Evolutionary conservation across 2,797 vertebrate genomes (phyloP).

Genomic region (Threskiornis aethiopicus): DNA sequence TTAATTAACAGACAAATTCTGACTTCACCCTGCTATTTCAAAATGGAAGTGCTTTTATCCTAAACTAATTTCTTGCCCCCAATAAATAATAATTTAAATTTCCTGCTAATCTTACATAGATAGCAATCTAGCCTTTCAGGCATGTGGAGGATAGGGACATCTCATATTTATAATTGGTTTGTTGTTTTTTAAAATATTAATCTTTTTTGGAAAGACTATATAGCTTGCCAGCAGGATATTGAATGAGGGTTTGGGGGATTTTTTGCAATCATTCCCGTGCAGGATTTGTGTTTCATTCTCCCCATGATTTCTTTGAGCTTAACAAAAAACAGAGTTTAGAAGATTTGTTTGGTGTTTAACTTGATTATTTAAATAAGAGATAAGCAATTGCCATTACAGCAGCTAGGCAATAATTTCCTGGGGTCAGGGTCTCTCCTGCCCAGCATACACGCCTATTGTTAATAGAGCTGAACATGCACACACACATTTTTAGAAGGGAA

Average conservation of each 20-base stretch:
- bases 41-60: constrained; percentile 41
- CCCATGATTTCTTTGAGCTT: background rate
- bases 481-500: constrained; percentile 47
- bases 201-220: background rate
- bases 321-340: constrained; percentile 27
- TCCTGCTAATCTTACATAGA: constrained; percentile 8
- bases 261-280: background rate
- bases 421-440: constrained; percentile 38
- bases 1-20: constrained; percentile 42
- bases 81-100: constrained; percentile 56
- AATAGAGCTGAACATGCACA: constrained; percentile 37
- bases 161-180: constrained; percentile 29
- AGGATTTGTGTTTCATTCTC: constrained; percentile 15
- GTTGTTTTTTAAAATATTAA: constrained; percentile 21
- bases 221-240: background rate
- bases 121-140: constrained; percentile 37
- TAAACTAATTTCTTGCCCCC: constrained; percentile 26
- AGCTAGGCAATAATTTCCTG: constrained; percentile 41
- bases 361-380: constrained; percentile 61
- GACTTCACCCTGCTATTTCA: constrained; percentile 28
- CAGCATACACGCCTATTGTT: background rate
- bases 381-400: constrained; percentile 22
- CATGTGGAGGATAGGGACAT: constrained; percentile 33
- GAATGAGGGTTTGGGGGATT: background rate
- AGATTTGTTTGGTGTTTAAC: constrained; percentile 49